These are phyloP conservation scores for Galemys pyrenaicus DNA, from an alignment of 2,113 vertebrate genomes.

Conservation along the genomic window DNA sequence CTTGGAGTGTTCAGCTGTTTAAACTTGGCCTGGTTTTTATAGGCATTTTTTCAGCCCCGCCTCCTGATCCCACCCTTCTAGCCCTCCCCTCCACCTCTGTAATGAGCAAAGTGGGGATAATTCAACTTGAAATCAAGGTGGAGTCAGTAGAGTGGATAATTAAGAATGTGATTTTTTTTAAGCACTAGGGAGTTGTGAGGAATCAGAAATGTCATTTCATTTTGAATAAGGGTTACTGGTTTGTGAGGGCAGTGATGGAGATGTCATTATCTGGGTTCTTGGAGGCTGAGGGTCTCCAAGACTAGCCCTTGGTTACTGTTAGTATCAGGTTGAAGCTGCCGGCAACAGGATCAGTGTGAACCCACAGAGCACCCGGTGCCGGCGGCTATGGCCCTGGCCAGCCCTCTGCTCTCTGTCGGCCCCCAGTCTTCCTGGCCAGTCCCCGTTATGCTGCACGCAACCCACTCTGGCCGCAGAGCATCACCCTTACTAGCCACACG, in stretches of 20 bases:
- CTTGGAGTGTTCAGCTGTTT: conserved; percentile 79
- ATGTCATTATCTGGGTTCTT: not conserved
- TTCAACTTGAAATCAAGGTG: conserved; percentile 85
- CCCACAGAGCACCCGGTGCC: not conserved
- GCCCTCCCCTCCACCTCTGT: conserved; percentile 72
- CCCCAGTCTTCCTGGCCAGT: not conserved
- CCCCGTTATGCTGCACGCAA: rapidly evolving
- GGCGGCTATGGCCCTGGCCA: not conserved
- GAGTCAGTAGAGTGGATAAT: conserved; percentile 83
- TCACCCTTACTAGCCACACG: not conserved
- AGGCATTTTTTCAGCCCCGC: conserved; percentile 50
- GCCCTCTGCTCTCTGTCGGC: not conserved
- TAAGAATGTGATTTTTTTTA: conserved; percentile 84
- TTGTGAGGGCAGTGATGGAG: conserved; percentile 54
- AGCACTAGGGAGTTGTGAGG: conserved; percentile 82
- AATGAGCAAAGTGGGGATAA: conserved; percentile 82
- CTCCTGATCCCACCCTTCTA: not conserved
- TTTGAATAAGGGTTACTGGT: conserved; percentile 76
- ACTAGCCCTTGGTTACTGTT: not conserved
- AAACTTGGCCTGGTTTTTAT: conserved; percentile 75
- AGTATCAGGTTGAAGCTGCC: not conserved
- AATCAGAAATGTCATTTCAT: conserved; percentile 78
- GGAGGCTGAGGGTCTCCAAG: not conserved
- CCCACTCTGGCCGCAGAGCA: not conserved
- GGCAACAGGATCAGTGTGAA: rapidly evolving